Conservation (phyloP, 1,140 invertebrate genomes). For the Zaprionus gabonicus region DNA sequence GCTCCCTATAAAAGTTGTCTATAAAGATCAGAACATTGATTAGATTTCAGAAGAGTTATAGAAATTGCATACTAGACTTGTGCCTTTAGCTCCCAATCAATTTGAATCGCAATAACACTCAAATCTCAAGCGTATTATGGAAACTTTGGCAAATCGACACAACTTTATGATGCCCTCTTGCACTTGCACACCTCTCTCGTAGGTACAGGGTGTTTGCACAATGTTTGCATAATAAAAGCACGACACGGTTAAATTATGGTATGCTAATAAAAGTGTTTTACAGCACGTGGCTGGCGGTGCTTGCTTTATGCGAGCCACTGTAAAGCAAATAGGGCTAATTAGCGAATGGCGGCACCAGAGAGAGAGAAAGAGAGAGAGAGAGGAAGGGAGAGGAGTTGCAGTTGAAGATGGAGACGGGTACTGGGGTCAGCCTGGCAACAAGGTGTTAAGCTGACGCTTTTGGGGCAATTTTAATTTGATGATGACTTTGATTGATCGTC, state of each 20-base stretch:
- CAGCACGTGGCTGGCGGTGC: slow-evolving; percentile 24
- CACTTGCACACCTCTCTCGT: not conserved
- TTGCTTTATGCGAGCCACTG: slow-evolving; percentile 35
- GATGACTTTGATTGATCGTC: slow-evolving; percentile 38
- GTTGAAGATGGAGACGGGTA: not conserved
- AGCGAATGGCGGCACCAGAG: slow-evolving; percentile 8
- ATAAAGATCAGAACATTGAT: not conserved
- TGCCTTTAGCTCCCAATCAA: too few species aligned
- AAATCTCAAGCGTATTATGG: not conserved
- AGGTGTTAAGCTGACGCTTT: slow-evolving; percentile 17
- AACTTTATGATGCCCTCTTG: not conserved
- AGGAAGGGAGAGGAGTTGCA: not conserved
- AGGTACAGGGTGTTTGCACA: slow-evolving; percentile 18
- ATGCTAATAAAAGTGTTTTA: slow-evolving; percentile 39
- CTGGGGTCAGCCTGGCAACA: slow-evolving; percentile 1
- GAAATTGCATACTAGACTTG: too few species aligned
- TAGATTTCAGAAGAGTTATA: not conserved
- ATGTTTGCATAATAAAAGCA: slow-evolving; percentile 33
- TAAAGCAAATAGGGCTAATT: slow-evolving; percentile 20
- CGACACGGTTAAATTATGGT: slow-evolving; percentile 23
- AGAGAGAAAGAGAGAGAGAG: not conserved
- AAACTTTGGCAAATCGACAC: not conserved
- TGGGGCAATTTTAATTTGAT: slow-evolving; percentile 12
- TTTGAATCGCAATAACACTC: not conserved
- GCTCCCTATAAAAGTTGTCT: not conserved